A percentile compares a stretch with the other conserved stretches of the same genome.
phyloP scores from a whole-genome alignment of 2,797 vertebrate species.

The Discoglossus pictus region DNA sequence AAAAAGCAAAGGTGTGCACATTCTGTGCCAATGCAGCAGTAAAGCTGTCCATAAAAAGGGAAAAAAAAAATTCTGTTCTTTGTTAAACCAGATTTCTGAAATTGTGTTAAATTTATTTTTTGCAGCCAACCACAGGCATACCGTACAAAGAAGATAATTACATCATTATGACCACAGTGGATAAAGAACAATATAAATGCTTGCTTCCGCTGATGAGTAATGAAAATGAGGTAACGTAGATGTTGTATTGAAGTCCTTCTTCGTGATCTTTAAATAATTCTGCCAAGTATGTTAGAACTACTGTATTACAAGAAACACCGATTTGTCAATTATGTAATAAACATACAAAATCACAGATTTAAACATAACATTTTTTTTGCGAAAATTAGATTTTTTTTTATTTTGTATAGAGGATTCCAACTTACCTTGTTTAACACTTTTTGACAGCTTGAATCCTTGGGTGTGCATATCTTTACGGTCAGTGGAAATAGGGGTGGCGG shows the following conservation, averaged over 20 bases:
- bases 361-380: no score
- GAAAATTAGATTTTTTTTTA: no score
- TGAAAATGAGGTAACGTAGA: conserved; percentile 78
- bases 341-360: no score
- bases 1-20: not conserved
- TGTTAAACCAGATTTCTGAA: not conserved
- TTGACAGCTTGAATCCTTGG: no score
- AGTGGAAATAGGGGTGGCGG: no score
- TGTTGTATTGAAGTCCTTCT: not conserved
- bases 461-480: no score
- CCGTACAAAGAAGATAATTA: conserved; percentile 94
- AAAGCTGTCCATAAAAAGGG: no score
- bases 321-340: no score
- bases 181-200: conserved; percentile 97
- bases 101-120: conserved; percentile 12
- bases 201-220: conserved; percentile 82
- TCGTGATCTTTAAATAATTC: no score
- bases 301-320: no score
- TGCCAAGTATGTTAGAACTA: no score
- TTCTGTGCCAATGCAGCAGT: not conserved
- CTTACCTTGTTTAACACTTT: not conserved
- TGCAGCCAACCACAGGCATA: conserved; percentile 84
- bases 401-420: not conserved
- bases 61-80: no score
- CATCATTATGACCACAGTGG: conserved; percentile 93